Base-by-base conservation (phyloP, 2,797 vertebrate genomes). In the Rhynchonycteris naso region DNA sequence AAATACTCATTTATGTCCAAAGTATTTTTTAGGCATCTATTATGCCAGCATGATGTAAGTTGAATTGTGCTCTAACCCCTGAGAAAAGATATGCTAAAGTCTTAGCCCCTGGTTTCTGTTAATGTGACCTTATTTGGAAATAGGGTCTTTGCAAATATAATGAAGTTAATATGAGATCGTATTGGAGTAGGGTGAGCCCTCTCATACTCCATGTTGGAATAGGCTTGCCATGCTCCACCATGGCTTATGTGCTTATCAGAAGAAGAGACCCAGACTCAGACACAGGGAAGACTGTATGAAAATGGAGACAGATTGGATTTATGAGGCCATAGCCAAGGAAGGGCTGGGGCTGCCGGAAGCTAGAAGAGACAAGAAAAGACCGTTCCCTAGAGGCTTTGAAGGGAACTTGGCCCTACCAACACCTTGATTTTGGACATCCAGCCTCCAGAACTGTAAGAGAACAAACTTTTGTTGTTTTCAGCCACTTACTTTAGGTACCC, bases 21-120 rank as follows among this genome's bases (percentile, higher is more conserved):
- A 91, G 80, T 22, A 10, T 61, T 71, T 82, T 75, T 96, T 86
- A n/a, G 89, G 15, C 11, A 69, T 94, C 78, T 88, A 47, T 19
- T 68, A 3, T 22, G 35, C 47, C 54, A 69, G 50, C 30, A 21
- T 91, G 3, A 63, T 69, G 63, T 8, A 15, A 56, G 50, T 68
- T 93, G 93, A 88, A 47, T 61, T 72, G 33, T 83, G 15, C 9
- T 4, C 38, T 3, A 4, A 10, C 30, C 28, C 1, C 33, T 12
- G 50, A 59, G 22, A 79, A 69, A 91, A 61, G 71, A 63, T 80
- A 71, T 38, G 43, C 24, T 24, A 28, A 88, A 87, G 58, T 58
- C 33, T 54, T 80, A 65, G 43, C 33, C 38, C 54, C 28, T 38
- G 18, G 52, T 52, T 50, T 16, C 16, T 59, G 50, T 80, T 59